Evolutionary conservation across 2,888 invertebrate species (phyloP), one percentile per base, ranked within the genome.

Genomic region (Leptinotarsa tumamoca): DNA sequence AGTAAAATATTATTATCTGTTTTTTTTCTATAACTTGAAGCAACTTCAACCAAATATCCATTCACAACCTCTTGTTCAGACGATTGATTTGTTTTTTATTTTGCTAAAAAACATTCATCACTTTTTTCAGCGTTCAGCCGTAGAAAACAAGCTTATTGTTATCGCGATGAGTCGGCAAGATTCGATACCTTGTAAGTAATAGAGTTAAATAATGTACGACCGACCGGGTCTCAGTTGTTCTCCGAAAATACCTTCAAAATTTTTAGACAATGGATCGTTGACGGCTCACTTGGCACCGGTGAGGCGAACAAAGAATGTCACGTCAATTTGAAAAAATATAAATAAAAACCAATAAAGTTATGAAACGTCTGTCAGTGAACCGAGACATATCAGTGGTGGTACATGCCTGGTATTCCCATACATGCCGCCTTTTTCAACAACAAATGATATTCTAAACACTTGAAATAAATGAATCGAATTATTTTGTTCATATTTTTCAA

Each of bases 191-290:
- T 49, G 66, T 74, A 74, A 67, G 56, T 58, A 72, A 67, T 58
- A 56, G 67, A 67, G 67, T 49, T 51, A 52, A 63, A 67, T 43
- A 67, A 72, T 67, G 67, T 43, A 56, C 54, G 67, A 67, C 17
- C 27, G 51, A 70, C n/a, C 15, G 7, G 63, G 33, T 17, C 33
- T 10, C 63, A 33, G 63, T 43, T n/a, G 43, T 63, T 71, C 67
- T 63, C 33, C 67, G 74, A 71, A 75, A 71, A 68, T 75, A 61
- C 67, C 71, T 67, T 61, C 71, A 71, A 75, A 75, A 68, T 75
- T 58, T 58, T 71, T 68, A 51, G 68, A 75, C 74, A 75, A 75
- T 71, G 51, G 67, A 67, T 18, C 67, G 71, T 75, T 75, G 74
- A 75, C 74, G 71, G 71, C 74, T 75, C 71, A 71, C 74, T 71